Base-by-base conservation (phyloP, 2,797 vertebrate species). In the Phalloptychus januarius region DNA sequence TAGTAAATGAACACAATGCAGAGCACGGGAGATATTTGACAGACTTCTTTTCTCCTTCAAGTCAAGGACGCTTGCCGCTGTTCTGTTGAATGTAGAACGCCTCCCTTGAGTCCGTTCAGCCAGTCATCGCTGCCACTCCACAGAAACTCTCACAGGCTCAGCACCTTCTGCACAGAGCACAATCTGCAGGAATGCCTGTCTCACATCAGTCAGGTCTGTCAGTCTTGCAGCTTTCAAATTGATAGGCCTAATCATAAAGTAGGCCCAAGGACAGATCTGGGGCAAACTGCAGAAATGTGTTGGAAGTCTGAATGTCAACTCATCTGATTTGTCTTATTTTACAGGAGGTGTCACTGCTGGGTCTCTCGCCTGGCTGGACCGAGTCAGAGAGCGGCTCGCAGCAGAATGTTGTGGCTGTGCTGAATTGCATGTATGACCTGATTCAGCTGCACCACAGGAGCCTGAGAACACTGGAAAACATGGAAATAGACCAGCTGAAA, bases 371-470 rank as follows among this genome's bases (percentile, higher is more conserved):
- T 48, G 91, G 97, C 84, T 97, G 96, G 89, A 89, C 83, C 0
- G 96, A 96, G 74, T 90, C 93, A 2, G 95, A 91, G 1, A 23
- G 80, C 61, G 81, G 87, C 76, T 92, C 91, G 48, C 95, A 93
- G 72, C 91, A 98, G 83, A 96, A 97, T 88, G 88, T 96, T 79
- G 92, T 98, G 85, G 91, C 95, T 54, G 91, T 96, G 79, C 92
- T 99, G 78, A 99, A 99, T 83, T 96, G 96, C 92, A 96, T 98
- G 87, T 96, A 98, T 82, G 97, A 98, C 88, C 96, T 99, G 79
- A 96, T 99, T 88, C 91, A 96, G 92, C 94, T 96, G 85, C 96
- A 99, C 80, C 96, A 89, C 83, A 95, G 96, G 88, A 95, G 95
- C 80, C 95, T 98, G 80, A 94, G 95, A 81, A 92, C 95, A 79